Percentiles rank a stretch among this genome's conserved stretches.
Evolutionary conservation across 37 sponge, comb jelly and placozoan genomes (phyloP).

Genomic region (Hormiphora californensis): DNA sequence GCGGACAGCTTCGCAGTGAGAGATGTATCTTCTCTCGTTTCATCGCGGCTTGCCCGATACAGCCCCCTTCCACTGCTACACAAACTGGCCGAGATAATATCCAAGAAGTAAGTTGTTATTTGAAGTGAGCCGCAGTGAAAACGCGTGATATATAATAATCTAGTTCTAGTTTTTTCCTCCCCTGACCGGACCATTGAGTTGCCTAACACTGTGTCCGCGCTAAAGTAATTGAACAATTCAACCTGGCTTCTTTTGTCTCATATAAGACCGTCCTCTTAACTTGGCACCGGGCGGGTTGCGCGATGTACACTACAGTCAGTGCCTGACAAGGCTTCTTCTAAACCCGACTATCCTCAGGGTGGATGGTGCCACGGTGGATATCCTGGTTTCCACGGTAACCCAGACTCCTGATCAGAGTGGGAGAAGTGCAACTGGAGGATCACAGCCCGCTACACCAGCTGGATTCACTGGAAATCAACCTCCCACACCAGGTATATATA

Average conservation of each 20-base stretch:
- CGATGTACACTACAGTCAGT: no score
- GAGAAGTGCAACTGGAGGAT: not conserved
- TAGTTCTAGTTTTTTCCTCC: no score
- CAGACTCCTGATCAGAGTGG: not conserved
- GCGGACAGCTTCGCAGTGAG: slow-evolving; percentile 8
- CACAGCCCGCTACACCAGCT: slow-evolving; percentile 19
- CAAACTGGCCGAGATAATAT: not conserved
- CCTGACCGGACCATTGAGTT: no score
- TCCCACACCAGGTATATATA: not conserved
- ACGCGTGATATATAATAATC: no score
- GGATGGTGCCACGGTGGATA: slow-evolving; percentile 33
- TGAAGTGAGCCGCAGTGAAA: no score
- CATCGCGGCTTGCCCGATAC: not conserved
- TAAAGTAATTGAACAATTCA: no score
- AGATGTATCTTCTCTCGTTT: not conserved
- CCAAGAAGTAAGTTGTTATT: not conserved
- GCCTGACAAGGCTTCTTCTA: not conserved
- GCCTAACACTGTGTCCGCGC: no score
- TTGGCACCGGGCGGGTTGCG: no score
- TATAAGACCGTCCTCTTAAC: no score
- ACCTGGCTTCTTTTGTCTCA: no score
- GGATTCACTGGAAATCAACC: slow-evolving; percentile 4
- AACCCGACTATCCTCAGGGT: not conserved
- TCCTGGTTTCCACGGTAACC: not conserved
- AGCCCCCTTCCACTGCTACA: slow-evolving; percentile 19